A percentile compares a stretch with the other conserved stretches of the same genome.
These are phyloP conservation scores for Ericerus pela DNA, from an alignment of 1,140 invertebrate genomes.

Conservation along the genomic window DNA sequence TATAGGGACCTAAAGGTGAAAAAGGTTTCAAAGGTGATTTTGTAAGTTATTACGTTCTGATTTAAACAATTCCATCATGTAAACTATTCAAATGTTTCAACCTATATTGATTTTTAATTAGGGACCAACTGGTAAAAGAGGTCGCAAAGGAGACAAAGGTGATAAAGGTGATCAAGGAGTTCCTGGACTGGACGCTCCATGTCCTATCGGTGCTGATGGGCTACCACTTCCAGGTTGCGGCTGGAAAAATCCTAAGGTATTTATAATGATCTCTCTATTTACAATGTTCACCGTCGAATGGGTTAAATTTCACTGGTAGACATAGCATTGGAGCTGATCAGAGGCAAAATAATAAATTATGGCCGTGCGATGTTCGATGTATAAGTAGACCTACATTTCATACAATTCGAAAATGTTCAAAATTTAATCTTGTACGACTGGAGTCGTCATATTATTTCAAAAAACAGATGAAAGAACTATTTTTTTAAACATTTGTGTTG, in stretches of 20 bases:
- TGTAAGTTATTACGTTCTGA: too few species aligned
- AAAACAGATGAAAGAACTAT: too few species aligned
- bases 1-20: constrained; percentile 69
- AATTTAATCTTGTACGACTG: too few species aligned
- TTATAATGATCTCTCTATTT: background rate
- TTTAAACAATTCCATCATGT: too few species aligned
- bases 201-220: constrained; percentile 84
- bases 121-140: constrained; percentile 76
- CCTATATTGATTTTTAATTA: constrained; percentile 28
- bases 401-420: too few species aligned
- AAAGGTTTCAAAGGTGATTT: constrained; percentile 73
- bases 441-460: too few species aligned
- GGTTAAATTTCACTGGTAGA: background rate
- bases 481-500: too few species aligned
- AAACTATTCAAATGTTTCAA: background rate
- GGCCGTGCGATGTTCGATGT: too few species aligned
- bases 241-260: constrained; percentile 71
- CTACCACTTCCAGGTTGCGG: constrained; percentile 86
- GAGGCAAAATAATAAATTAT: too few species aligned
- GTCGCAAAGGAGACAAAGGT: constrained; percentile 76
- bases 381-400: too few species aligned
- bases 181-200: constrained; percentile 90
- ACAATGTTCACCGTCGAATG: background rate
- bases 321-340: background rate
- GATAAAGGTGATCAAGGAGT: constrained; percentile 89